A percentile compares a stretch with the other conserved stretches of the same genome.
phyloP scores from a whole-genome alignment of 2,113 vertebrate genomes.

The Apteryx mantelli region DNA sequence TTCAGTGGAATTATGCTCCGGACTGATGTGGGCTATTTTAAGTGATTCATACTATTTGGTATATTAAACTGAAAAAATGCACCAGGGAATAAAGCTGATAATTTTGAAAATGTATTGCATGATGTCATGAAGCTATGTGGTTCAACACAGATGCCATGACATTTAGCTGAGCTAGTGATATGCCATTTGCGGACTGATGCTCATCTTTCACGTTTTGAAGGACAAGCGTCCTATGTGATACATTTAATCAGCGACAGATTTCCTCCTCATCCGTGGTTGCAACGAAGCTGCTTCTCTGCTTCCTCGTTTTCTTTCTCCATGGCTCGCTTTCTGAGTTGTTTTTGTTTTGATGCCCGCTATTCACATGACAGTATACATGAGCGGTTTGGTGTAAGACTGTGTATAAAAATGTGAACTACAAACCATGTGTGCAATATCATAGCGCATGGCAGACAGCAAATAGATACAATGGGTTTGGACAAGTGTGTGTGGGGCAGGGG shows the following conservation, averaged over 20 bases:
- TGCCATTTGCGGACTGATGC: background rate
- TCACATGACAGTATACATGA: conserved; percentile 5
- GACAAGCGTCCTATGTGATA: conserved; percentile 14
- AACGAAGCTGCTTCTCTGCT: background rate
- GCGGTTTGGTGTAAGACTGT: conserved; percentile 17
- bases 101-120: conserved; percentile 29
- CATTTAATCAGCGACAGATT: conserved; percentile 8
- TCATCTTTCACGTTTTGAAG: conserved; percentile 19
- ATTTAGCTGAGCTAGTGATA: conserved; percentile 56
- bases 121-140: conserved; percentile 8
- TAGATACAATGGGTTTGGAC: background rate
- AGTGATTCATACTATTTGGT: conserved; percentile 14
- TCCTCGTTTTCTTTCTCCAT: conserved; percentile 18
- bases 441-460: background rate
- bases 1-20: conserved; percentile 17
- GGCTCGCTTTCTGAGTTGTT: conserved; percentile 16
- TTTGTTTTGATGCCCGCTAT: conserved; percentile 44
- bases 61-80: conserved; percentile 37
- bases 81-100: conserved; percentile 23
- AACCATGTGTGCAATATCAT: background rate
- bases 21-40: background rate
- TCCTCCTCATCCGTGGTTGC: background rate
- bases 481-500: background rate
- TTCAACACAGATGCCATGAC: conserved; percentile 47
- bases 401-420: background rate